Conservation (phyloP, 2,888 invertebrate genomes). For the Drosophila atroscutellata region DNA sequence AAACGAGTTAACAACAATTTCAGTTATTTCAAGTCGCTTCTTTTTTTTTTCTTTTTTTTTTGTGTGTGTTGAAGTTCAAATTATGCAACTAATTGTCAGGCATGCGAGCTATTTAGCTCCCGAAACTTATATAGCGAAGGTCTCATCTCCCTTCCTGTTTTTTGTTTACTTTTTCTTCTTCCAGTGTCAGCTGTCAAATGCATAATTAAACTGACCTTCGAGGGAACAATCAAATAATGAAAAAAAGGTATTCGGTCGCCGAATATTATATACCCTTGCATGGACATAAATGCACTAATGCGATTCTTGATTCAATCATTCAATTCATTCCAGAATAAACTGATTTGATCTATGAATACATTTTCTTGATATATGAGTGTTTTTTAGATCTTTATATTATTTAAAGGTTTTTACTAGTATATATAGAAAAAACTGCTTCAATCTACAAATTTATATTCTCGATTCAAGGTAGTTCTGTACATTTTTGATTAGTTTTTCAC, state of each 20-base stretch:
- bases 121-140: conserved; percentile 35
- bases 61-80: conserved; percentile 30
- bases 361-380: neutral
- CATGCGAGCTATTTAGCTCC: conserved; percentile 62
- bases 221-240: conserved; percentile 31
- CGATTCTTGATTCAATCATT: neutral
- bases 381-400: neutral
- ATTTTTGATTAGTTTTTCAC: neutral
- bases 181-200: conserved; percentile 72
- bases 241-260: neutral
- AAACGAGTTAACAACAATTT: conserved; percentile 69
- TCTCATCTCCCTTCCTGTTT: neutral
- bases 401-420: too few species aligned
- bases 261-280: neutral
- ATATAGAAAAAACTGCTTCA: neutral
- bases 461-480: neutral
- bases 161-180: neutral
- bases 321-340: neutral
- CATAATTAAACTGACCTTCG: conserved; percentile 74
- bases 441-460: neutral
- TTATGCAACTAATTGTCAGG: conserved; percentile 79
- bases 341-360: neutral
- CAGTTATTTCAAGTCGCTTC: conserved; percentile 54
- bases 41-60: conserved; percentile 11
- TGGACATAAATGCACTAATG: neutral